These are phyloP conservation scores for Odobenus rosmarus DNA, from an alignment of 2,113 vertebrate species.

Conservation along the genomic window DNA sequence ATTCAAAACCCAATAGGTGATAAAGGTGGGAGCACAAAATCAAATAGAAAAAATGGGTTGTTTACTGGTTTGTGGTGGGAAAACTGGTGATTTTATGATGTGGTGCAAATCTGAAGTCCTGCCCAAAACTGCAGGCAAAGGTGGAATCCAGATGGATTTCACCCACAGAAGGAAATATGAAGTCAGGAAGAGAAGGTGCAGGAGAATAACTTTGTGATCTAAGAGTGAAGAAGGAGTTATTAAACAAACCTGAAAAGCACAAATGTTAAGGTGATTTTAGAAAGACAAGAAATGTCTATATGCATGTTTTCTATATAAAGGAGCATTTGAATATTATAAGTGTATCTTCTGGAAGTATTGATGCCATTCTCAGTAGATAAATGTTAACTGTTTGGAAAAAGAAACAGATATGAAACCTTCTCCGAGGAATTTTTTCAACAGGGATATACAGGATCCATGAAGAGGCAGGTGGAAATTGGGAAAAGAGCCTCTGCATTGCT, in stretches of 20 bases:
- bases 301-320: background rate
- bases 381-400: background rate
- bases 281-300: background rate
- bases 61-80: background rate
- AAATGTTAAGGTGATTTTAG: background rate
- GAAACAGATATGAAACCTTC: background rate
- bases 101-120: background rate
- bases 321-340: background rate
- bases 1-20: background rate
- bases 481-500: background rate
- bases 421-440: background rate
- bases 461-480: background rate
- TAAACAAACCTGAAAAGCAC: background rate
- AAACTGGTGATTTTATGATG: background rate
- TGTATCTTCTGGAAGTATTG: background rate
- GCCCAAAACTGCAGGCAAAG: background rate
- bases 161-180: background rate
- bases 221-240: background rate
- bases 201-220: background rate
- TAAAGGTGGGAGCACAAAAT: background rate
- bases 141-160: background rate
- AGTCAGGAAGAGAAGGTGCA: background rate
- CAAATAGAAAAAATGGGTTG: background rate
- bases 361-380: background rate
- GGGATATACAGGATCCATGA: background rate